These are phyloP conservation scores for Smittia sp. DNA, from an alignment of 2,888 invertebrate species.

Conservation along the genomic window DNA sequence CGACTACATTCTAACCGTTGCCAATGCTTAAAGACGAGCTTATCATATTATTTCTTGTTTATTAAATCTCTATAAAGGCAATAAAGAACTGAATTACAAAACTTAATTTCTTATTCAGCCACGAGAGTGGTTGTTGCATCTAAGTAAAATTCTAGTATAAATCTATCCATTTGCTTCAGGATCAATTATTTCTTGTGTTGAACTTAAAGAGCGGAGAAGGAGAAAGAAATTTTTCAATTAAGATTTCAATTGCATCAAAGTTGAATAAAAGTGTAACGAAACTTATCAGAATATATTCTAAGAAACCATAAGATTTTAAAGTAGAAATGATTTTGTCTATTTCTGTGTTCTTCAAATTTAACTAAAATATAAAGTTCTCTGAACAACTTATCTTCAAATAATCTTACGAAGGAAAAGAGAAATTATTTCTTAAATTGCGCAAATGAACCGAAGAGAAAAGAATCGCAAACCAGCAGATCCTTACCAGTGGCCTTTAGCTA, in stretches of 20 bases:
- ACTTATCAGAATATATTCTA: background rate
- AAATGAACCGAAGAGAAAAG: background rate
- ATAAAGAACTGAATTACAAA: no score
- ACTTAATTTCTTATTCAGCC: no score
- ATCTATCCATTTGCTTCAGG: background rate
- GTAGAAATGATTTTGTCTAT: background rate
- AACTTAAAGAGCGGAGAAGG: constrained; percentile 2
- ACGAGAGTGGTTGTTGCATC: no score
- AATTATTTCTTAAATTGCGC: background rate
- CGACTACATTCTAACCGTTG: constrained; percentile 45
- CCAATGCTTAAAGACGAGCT: background rate
- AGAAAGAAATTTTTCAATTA: background rate
- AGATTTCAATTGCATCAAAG: background rate
- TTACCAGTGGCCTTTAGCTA: constrained; percentile 46
- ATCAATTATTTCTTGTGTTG: background rate
- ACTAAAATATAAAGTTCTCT: no score
- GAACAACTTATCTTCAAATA: no score
- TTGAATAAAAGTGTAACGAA: background rate
- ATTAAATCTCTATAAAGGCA: background rate
- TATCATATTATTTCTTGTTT: background rate
- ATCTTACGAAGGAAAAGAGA: no score
- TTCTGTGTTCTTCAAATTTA: background rate
- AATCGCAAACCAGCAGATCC: background rate
- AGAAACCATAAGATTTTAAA: background rate
- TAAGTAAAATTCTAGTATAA: no score